phyloP scores from a whole-genome alignment of 2,888 invertebrate genomes.

The Odontomyia ornata region DNA sequence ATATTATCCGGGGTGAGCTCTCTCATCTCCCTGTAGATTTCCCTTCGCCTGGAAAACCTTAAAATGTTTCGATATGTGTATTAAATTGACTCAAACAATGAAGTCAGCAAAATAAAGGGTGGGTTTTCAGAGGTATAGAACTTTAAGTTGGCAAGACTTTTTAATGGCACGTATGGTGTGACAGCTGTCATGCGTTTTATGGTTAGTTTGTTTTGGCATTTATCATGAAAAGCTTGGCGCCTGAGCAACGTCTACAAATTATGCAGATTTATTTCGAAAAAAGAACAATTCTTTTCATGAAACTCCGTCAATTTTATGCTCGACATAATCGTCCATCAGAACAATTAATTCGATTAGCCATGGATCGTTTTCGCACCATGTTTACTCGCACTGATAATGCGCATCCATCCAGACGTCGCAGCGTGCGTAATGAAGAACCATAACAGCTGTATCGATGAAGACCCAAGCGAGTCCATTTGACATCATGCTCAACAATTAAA shows the following conservation, averaged over 20 bases:
- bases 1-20: too few species aligned
- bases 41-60: too few species aligned
- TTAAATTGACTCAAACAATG: too few species aligned
- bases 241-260: constrained; percentile 5
- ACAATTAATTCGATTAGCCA: not conserved
- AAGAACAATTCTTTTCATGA: not conserved
- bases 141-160: not conserved
- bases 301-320: not conserved
- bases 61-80: too few species aligned
- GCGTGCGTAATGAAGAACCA: not conserved
- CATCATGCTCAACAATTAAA: not conserved
- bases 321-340: not conserved
- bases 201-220: not conserved
- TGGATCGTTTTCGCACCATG: not conserved
- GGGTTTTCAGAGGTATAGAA: not conserved
- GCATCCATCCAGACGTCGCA: constrained; percentile 2
- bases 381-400: not conserved
- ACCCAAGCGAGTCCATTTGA: not conserved
- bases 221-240: not conserved
- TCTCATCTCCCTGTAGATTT: too few species aligned
- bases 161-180: not conserved
- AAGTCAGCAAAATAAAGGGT: too few species aligned
- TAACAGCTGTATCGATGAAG: not conserved
- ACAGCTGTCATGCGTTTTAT: constrained; percentile 8
- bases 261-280: not conserved